These are phyloP conservation scores for Odontocerum albicorne DNA, from an alignment of 2,888 invertebrate species.

Conservation along the genomic window DNA sequence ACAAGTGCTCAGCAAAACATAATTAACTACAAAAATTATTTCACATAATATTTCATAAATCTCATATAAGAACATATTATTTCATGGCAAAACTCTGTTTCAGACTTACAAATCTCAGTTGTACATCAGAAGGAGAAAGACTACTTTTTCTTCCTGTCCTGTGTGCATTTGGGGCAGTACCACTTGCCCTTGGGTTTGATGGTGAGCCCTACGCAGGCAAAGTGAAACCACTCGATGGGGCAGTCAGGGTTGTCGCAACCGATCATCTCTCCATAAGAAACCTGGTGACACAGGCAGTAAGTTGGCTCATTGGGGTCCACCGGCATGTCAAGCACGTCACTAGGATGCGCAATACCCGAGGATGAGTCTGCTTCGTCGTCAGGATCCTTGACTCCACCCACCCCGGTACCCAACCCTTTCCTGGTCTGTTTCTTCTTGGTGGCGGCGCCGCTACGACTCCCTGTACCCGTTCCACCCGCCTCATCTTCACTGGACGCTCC, in stretches of 20 bases:
- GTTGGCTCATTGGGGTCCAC: slow-evolving; percentile 98
- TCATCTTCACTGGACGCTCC: slow-evolving; percentile 59
- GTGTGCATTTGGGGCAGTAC: slow-evolving; percentile 92
- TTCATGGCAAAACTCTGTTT: slow-evolving; percentile 1
- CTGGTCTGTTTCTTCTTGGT: slow-evolving; percentile 43
- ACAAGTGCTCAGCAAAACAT: too few relatives aligned
- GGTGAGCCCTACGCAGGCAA: slow-evolving; percentile 88
- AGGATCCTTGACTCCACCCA: slow-evolving; percentile 22
- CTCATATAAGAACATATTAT: neutral
- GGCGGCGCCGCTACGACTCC: slow-evolving; percentile 34
- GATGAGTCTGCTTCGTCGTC: slow-evolving; percentile 49
- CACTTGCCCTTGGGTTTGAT: slow-evolving; percentile 94
- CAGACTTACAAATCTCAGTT: slow-evolving; percentile 3
- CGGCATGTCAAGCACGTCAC: slow-evolving; percentile 89
- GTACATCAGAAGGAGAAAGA: neutral
- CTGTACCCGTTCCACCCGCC: slow-evolving; percentile 42
- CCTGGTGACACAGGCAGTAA: slow-evolving; percentile 96
- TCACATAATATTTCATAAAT: too few relatives aligned
- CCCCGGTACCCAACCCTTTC: slow-evolving; percentile 23
- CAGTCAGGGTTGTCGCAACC: slow-evolving; percentile 91
- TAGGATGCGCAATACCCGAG: slow-evolving; percentile 73
- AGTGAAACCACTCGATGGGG: slow-evolving; percentile 95
- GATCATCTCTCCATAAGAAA: slow-evolving; percentile 96
- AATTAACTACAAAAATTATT: too few relatives aligned
- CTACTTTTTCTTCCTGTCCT: slow-evolving; percentile 67